Percentiles rank a stretch among this genome's conserved stretches.
phyloP scores from a whole-genome alignment of 1,140 invertebrate species.

The Neodiprion pinetum region DNA sequence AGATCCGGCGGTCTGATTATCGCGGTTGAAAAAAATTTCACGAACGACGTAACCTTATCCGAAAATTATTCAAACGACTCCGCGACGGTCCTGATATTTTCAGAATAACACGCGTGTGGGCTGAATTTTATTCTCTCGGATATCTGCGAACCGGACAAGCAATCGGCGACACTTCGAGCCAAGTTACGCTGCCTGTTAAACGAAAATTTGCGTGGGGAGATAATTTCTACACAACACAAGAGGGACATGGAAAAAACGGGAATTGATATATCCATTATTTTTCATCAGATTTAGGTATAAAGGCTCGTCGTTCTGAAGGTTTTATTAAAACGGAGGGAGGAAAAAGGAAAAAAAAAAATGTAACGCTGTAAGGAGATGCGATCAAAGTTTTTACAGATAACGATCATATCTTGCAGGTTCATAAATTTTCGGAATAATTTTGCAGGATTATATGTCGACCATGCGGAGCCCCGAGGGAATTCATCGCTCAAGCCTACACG shows the following conservation, averaged over 20 bases:
- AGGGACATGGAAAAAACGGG: not conserved
- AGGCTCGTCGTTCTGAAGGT: no score
- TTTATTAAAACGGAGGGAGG: no score
- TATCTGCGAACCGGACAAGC: not conserved
- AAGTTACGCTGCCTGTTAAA: not conserved
- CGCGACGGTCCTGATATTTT: not conserved
- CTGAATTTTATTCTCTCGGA: not conserved
- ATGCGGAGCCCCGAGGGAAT: conserved; percentile 1
- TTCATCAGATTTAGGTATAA: no score
- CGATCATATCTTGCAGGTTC: conserved; percentile 39
- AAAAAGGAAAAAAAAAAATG: conserved; percentile 16
- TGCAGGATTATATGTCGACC: no score
- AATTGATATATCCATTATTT: no score
- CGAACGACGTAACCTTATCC: conserved; percentile 17
- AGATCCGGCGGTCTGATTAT: conserved; percentile 10
- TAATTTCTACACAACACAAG: not conserved
- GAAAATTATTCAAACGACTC: conserved; percentile 18
- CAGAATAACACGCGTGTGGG: not conserved
- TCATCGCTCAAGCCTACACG: conserved; percentile 14
- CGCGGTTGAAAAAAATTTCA: conserved; percentile 1
- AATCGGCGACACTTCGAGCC: not conserved
- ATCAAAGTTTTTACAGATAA: conserved; percentile 44
- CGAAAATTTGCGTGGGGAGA: conserved; percentile 2
- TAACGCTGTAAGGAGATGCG: conserved; percentile 1
- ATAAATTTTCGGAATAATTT: conserved; percentile 33